Evolutionary conservation across 2,888 invertebrate genomes (phyloP).

Genomic region (Apeira syringaria): DNA sequence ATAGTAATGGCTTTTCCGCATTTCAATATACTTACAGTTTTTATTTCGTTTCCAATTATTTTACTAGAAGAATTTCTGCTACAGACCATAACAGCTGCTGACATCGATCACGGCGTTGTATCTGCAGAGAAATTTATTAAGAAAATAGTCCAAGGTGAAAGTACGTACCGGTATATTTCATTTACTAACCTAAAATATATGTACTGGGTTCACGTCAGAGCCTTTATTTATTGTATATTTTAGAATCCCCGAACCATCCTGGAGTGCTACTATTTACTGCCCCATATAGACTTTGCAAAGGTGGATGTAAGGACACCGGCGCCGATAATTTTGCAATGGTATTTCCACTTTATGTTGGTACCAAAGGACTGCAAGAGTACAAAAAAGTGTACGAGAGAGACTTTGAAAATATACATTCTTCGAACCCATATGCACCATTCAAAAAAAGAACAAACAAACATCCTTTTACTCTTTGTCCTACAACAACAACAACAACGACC

Average conservation of each 20-base stretch:
- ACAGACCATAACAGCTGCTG: constrained; percentile 29
- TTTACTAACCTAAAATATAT: too few relatives aligned
- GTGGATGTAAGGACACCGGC: constrained; percentile 39
- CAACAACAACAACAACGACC: not conserved
- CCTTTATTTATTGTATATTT: constrained; percentile 47
- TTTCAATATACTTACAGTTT: constrained; percentile 39
- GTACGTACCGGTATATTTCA: too few relatives aligned
- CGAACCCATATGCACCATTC: constrained; percentile 44
- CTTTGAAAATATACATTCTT: constrained; percentile 28
- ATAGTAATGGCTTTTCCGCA: constrained; percentile 33
- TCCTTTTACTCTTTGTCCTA: constrained; percentile 6
- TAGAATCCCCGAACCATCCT: constrained; percentile 47
- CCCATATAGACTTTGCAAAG: constrained; percentile 60
- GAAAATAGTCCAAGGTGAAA: constrained; percentile 43
- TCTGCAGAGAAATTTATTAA: constrained; percentile 51
- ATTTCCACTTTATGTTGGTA: constrained; percentile 61
- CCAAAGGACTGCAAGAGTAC: constrained; percentile 39
- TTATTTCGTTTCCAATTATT: constrained; percentile 39
- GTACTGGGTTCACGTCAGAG: too few relatives aligned
- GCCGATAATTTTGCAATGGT: constrained; percentile 42
- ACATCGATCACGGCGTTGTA: constrained; percentile 26
- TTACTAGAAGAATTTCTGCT: constrained; percentile 28
- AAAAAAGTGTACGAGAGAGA: constrained; percentile 44
- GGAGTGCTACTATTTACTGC: constrained; percentile 61
- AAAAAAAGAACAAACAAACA: constrained; percentile 17